Base-by-base conservation (phyloP, 2,113 vertebrate species). In the Archilochus colubris region DNA sequence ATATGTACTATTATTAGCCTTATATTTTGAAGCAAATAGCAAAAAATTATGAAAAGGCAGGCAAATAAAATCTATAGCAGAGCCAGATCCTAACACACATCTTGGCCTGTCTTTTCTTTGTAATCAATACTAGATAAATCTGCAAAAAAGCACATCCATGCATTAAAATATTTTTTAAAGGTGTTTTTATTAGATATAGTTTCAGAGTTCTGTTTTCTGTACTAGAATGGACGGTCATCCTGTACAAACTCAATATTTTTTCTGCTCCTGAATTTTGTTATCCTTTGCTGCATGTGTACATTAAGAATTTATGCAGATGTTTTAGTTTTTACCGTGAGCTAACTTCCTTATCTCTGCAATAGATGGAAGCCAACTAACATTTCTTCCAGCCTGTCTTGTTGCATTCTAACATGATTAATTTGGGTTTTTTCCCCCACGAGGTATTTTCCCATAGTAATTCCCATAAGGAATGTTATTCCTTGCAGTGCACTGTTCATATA, bases 171-270 rank as follows among this genome's bases (percentile, higher is more conserved):
- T n/a, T 46, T 58, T 82, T 61, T 22, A 11, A 46, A 70, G 14
- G 27, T 88, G 50, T 62, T 95, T 95, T 95, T 93, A 76, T 73
- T 91, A 95, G 84, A 33, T 92, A 62, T 87, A 25, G 40, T 94
- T 97, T 95, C 86, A 86, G 53, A 67, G 70, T 76, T 89, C 67
- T 94, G 92, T 88, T 91, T 95, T 94, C 87, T 95, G 69, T 93
- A 88, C 80, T 81, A 66, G 95, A 95, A 88, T 55, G 54, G 61
- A 90, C 86, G 62, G 86, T 75, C 88, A 90, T 88, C 24, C 44
- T 91, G 76, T 66, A 90, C 40, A 88, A 92, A 88, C 55, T 58
- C 44, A 74, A 6, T 81, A 88, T 54, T 88, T 91, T 88, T 93
- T 58, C 93, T 95, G 64, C 77, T 86, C 67, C 91, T 86, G 82